Percentiles rank a stretch among this genome's conserved stretches.
Conservation (phyloP, 1,140 invertebrate species). For the Coptotermes formosanus region DNA sequence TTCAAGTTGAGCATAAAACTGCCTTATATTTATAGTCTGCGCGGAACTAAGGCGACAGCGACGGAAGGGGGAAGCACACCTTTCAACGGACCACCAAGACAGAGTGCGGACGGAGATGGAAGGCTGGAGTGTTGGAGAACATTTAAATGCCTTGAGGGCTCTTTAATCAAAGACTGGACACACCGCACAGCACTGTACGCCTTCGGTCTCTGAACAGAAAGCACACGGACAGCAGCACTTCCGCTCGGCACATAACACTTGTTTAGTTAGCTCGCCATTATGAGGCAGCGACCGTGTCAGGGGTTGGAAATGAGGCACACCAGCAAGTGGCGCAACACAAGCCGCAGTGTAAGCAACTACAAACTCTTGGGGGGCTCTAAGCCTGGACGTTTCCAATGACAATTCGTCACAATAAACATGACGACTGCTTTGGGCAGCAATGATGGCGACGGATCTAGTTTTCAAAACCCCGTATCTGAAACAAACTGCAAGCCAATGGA, state of each 20-base stretch:
- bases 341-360: no score
- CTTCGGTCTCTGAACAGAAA: background rate
- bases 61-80: no score
- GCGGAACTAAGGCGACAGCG: background rate
- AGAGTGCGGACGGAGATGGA: background rate
- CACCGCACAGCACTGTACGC: background rate
- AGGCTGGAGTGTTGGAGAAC: background rate
- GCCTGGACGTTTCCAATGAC: no score
- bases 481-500: no score
- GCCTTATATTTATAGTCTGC: background rate
- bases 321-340: no score
- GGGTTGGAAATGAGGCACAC: background rate
- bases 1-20: no score
- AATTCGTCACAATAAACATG: no score
- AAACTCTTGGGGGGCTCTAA: no score
- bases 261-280: background rate
- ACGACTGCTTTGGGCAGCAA: no score
- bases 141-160: slow-evolving; percentile 15
- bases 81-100: background rate
- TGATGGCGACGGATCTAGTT: no score
- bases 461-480: no score
- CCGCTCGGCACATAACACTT: background rate
- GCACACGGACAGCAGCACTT: background rate
- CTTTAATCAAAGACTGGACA: slow-evolving; percentile 16
- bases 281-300: background rate